Conservation (phyloP, 35 echinoderm and acorn worm species). For the Patiria miniata region DNA sequence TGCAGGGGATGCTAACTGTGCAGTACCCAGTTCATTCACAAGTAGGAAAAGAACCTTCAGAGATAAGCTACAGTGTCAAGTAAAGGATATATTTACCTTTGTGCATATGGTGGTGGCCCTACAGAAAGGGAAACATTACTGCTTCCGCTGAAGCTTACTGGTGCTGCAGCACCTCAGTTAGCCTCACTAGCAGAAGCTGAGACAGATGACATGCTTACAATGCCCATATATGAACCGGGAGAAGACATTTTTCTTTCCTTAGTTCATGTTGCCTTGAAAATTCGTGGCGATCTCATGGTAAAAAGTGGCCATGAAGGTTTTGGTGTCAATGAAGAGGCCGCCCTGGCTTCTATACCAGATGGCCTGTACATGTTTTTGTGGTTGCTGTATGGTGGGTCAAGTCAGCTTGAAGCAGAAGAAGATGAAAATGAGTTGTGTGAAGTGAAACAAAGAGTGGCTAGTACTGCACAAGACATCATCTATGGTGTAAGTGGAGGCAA, state of each 20-base stretch:
- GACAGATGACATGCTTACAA: too few relatives aligned
- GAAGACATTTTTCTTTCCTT: slow-evolving; percentile 38
- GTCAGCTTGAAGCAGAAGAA: too few relatives aligned
- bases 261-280: slow-evolving; percentile 40
- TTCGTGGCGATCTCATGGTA: too few relatives aligned
- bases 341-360: slow-evolving; percentile 23
- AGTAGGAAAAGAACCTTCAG: slow-evolving; percentile 40
- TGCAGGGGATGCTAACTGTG: not conserved
- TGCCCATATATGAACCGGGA: not conserved
- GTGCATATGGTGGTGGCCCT: not conserved
- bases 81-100: slow-evolving; percentile 24
- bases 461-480: slow-evolving; percentile 53
- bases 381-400: too few relatives aligned
- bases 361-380: slow-evolving; percentile 42
- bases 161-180: slow-evolving; percentile 4
- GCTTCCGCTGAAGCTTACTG: slow-evolving; percentile 21
- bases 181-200: not conserved
- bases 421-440: slow-evolving; percentile 12
- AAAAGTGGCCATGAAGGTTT: too few relatives aligned
- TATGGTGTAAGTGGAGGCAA: slow-evolving; percentile 48
- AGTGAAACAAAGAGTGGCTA: not conserved
- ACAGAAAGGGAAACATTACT: not conserved
- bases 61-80: slow-evolving; percentile 8
- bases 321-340: slow-evolving; percentile 19
- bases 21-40: not conserved